These are phyloP conservation scores for Pachypsylla venusta DNA, from an alignment of 1,140 invertebrate genomes.

Conservation along the genomic window DNA sequence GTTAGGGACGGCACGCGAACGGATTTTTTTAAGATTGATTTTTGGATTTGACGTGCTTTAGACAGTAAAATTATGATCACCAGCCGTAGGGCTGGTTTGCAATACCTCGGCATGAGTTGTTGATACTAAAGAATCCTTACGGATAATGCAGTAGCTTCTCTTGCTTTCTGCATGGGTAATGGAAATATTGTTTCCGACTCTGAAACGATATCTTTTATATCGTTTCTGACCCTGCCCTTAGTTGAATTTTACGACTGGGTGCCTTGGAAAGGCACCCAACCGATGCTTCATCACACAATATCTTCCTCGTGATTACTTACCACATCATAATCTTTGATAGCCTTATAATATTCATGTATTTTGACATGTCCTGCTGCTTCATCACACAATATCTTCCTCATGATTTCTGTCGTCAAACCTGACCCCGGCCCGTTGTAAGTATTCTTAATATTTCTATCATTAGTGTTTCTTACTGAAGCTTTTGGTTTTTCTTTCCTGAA, in stretches of 20 bases:
- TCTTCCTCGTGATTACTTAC: background rate
- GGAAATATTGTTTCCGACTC: no score
- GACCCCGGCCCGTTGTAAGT: background rate
- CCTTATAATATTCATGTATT: background rate
- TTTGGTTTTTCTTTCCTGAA: conserved; percentile 3
- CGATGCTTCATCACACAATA: background rate
- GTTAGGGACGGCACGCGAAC: no score
- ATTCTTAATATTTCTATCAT: background rate
- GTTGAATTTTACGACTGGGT: background rate
- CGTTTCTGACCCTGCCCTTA: background rate
- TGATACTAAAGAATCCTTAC: no score
- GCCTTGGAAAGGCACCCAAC: background rate
- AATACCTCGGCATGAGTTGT: no score
- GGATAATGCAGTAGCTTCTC: no score
- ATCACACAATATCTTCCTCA: conserved; percentile 3
- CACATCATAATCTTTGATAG: background rate
- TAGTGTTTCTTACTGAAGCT: background rate
- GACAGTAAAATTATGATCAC: no score
- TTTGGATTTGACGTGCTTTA: no score
- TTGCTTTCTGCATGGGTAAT: no score
- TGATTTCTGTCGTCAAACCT: background rate
- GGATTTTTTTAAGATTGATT: no score
- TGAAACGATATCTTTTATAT: no score
- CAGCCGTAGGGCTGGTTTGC: no score
- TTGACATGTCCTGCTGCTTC: background rate